Evolutionary conservation across 2,797 vertebrate genomes (phyloP).

Genomic region (Enteromius fasciolatus): DNA sequence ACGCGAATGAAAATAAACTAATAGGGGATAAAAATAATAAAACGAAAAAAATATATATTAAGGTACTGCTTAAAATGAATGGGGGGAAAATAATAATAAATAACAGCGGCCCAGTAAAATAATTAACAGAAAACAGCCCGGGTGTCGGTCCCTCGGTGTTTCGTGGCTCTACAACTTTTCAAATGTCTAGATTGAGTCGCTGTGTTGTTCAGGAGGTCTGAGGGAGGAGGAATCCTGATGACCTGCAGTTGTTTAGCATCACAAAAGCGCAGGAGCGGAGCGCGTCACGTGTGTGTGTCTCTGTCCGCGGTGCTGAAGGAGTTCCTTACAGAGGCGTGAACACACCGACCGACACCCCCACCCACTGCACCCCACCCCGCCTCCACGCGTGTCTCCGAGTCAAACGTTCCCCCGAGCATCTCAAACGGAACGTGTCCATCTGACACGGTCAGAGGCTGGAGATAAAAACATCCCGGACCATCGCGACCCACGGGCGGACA

Average conservation of each 20-base stretch:
- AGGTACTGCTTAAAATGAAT: neutral
- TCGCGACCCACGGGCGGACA: neutral
- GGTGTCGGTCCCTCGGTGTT: conserved; percentile 37
- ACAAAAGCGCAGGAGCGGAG: conserved; percentile 58
- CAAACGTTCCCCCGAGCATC: conserved; percentile 52
- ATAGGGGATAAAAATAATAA: neutral
- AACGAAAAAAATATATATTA: neutral
- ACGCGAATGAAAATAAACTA: neutral
- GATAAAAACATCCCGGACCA: neutral
- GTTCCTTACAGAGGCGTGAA: conserved; percentile 61
- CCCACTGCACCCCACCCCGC: conserved; percentile 16
- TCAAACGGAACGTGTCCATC: conserved; percentile 72
- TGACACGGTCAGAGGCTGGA: conserved; percentile 35
- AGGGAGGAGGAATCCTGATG: conserved; percentile 61
- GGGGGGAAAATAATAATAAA: neutral
- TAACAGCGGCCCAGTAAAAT: neutral
- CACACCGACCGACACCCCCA: neutral
- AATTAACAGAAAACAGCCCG: conserved; percentile 28
- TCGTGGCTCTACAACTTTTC: conserved; percentile 57
- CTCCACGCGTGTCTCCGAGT: conserved; percentile 15
- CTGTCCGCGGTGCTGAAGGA: conserved; percentile 85
- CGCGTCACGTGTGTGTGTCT: conserved; percentile 54
- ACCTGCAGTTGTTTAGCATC: conserved; percentile 60
- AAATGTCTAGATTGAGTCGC: conserved; percentile 66
- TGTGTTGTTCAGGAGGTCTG: conserved; percentile 46